These are phyloP conservation scores for Montifringilla adamsi DNA, from an alignment of 2,113 vertebrate genomes.

Conservation along the genomic window DNA sequence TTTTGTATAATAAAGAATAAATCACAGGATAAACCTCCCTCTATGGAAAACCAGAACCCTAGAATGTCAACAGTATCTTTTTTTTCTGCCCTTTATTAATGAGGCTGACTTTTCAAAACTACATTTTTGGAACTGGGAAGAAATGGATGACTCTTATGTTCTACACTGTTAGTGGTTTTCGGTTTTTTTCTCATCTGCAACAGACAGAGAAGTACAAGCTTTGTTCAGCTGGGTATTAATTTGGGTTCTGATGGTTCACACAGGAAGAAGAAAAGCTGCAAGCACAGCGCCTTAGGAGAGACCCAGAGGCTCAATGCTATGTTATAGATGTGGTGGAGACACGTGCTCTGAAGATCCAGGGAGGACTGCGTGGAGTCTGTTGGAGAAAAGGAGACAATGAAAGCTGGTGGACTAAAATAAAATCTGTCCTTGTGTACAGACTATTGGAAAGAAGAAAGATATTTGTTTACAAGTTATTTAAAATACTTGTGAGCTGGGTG, in stretches of 20 bases:
- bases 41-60: background rate
- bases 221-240: background rate
- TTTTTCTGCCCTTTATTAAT: background rate
- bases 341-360: background rate
- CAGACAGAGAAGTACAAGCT: background rate
- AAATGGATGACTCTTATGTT: rapidly evolving
- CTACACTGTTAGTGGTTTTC: background rate
- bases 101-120: background rate
- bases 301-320: background rate
- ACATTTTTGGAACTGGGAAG: background rate
- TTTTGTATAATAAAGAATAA: background rate
- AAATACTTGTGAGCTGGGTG: rapidly evolving
- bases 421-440: background rate
- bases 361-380: background rate
- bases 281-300: background rate
- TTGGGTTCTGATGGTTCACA: background rate
- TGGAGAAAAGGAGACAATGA: background rate
- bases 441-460: background rate
- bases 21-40: background rate
- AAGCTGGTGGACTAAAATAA: background rate
- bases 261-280: background rate
- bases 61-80: background rate
- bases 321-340: background rate
- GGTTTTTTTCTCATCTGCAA: background rate
- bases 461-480: background rate